Base-by-base conservation (phyloP, 2,888 invertebrate genomes). In the Iselma pallidipennis region DNA sequence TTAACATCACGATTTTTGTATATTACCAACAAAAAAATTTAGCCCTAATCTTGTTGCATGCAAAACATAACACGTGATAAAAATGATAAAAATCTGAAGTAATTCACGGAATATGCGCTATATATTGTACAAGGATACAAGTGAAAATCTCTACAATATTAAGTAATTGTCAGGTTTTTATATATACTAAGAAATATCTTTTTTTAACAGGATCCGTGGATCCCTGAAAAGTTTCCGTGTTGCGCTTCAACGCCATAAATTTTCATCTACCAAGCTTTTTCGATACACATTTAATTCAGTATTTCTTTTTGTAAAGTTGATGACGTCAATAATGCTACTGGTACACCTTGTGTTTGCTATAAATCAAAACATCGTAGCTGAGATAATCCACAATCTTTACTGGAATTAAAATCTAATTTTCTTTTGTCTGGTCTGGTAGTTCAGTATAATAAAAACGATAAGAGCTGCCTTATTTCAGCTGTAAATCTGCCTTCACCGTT, bases 321-420 rank as follows among this genome's bases (percentile, higher is more conserved):
- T 21, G 21, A 3, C 29, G 51, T 23, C 29, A 51, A 51, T 51
- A 51, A 29, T 10, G 33, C 16, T 33, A 16, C n/a, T 5, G 10
- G 33, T n/a, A 3, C 29, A 28, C 33, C 50, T 50, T 50, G 25
- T 5, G 19, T 19, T 28, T 21, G 10, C 10, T 29, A 52, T 52
- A 52, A 52, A 52, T 52, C 52, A 29, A 52, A 52, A 33, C 21
- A n/a, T 7, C 29, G n/a, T 7, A 9, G 19, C 29, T 10, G 23
- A 26, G 31, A 29, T 52, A 29, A 52, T 29, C 29, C 29, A 14
- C 52, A 52, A 52, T 52, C 16, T 9, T 31, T 31, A 14, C 7
- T 3, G 12, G 31, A 31, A 52, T 52, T 31, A 52, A 26, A 28
- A 52, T 52, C 31, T 52, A 52, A 52, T 52, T 28, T 52, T 52